Percentiles rank a stretch among this genome's conserved stretches.
These are phyloP conservation scores for Antrozous pallidus DNA, from an alignment of 2,797 vertebrate species.

Conservation along the genomic window DNA sequence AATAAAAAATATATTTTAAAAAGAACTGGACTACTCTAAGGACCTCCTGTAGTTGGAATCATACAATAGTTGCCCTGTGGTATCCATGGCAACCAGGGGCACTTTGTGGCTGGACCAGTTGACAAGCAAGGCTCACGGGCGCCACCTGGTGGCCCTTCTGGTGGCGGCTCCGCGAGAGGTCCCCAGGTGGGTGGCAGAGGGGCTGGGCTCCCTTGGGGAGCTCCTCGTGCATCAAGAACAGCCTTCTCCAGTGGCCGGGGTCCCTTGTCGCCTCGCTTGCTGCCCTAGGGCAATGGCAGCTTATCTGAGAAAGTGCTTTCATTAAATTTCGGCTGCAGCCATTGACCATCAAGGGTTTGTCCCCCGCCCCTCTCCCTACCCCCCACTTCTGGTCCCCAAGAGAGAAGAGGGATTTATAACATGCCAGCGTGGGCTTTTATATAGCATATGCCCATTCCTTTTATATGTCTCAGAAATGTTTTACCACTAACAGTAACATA, in stretches of 20 bases:
- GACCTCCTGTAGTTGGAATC: neutral
- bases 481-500: neutral
- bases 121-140: neutral
- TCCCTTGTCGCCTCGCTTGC: neutral
- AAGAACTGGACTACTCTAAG: neutral
- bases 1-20: too few species aligned
- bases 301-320: neutral
- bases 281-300: too few species aligned
- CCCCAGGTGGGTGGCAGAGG: neutral
- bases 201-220: neutral
- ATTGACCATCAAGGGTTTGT: neutral
- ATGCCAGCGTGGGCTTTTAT: neutral
- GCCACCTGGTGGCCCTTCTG: conserved; percentile 65
- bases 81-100: neutral
- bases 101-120: fast-evolving
- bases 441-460: neutral
- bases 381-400: neutral
- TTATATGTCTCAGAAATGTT: neutral
- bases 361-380: too few species aligned
- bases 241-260: fast-evolving
- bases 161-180: neutral
- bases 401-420: neutral
- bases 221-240: too few species aligned
- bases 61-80: too few species aligned
- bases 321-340: neutral